Evolutionary conservation across 2,888 invertebrate genomes (phyloP).

Genomic region (Sphinx pinastri): DNA sequence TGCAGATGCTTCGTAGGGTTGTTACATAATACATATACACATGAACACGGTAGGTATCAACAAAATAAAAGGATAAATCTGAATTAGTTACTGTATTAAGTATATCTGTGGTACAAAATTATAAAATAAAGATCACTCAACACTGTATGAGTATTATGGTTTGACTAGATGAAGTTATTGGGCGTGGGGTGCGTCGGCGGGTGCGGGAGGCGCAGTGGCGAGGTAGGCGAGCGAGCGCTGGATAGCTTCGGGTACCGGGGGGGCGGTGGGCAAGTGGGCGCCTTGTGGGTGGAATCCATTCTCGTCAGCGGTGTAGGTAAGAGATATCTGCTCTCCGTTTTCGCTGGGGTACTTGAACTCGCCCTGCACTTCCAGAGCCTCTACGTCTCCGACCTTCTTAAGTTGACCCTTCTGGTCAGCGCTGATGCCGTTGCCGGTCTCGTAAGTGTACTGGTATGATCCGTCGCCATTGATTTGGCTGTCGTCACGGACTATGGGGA

Average conservation of each 20-base stretch:
- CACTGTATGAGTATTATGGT: slow-evolving; percentile 52
- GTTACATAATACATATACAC: slow-evolving; percentile 10
- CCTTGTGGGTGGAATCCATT: slow-evolving; percentile 88
- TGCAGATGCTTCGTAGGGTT: not conserved
- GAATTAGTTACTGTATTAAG: slow-evolving; percentile 30
- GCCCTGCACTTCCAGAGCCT: slow-evolving; percentile 85
- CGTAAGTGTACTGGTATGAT: slow-evolving; percentile 84
- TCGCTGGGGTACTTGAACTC: slow-evolving; percentile 87
- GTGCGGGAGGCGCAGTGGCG: slow-evolving; percentile 85
- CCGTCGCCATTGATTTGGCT: slow-evolving; percentile 85
- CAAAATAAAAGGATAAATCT: slow-evolving; percentile 28
- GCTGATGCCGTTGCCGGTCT: slow-evolving; percentile 87
- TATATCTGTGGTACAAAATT: slow-evolving; percentile 56
- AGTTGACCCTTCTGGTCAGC: slow-evolving; percentile 85
- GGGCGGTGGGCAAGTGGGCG: slow-evolving; percentile 86
- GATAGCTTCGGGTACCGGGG: slow-evolving; percentile 88
- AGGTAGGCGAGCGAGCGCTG: slow-evolving; percentile 86
- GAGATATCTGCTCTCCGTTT: slow-evolving; percentile 84
- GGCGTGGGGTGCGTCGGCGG: slow-evolving; percentile 47
- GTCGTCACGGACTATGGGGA: slow-evolving; percentile 84
- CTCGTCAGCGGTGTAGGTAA: slow-evolving; percentile 88
- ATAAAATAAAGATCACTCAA: slow-evolving; percentile 51
- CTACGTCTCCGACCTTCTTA: slow-evolving; percentile 83
- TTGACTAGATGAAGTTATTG: slow-evolving; percentile 56
- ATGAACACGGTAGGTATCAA: slow-evolving; percentile 1